Evolutionary conservation across 2,888 invertebrate genomes (phyloP).

Genomic region (Chaetogeoica ovagalla): DNA sequence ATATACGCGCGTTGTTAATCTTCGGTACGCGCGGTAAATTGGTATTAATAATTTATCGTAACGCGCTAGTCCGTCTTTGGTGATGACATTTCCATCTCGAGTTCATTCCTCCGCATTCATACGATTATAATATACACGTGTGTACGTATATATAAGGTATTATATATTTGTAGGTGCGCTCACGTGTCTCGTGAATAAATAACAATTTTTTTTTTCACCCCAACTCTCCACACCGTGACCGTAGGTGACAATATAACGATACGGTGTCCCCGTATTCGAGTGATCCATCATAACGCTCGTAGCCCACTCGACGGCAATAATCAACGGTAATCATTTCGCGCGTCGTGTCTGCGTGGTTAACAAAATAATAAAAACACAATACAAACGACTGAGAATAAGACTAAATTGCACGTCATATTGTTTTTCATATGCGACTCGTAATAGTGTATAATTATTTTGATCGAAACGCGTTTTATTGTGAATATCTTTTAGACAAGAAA

Average conservation of each 20-base stretch:
- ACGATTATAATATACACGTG: not conserved
- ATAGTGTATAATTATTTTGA: no score
- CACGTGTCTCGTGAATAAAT: conserved; percentile 43
- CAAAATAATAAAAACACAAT: not conserved
- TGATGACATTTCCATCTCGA: conserved; percentile 12
- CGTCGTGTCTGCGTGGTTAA: conserved; percentile 14
- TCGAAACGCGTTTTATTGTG: no score
- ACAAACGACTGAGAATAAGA: not conserved
- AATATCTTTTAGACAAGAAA: no score
- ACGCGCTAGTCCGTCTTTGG: not conserved
- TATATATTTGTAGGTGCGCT: no score
- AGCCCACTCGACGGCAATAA: conserved; percentile 6
- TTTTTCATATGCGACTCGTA: no score
- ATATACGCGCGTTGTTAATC: not conserved
- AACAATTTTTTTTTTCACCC: not conserved
- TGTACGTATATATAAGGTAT: not conserved
- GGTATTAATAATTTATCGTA: not conserved
- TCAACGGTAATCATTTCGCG: conserved; percentile 20
- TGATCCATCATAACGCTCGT: conserved; percentile 37
- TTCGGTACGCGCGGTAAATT: not conserved
- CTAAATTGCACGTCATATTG: no score
- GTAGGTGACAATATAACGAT: no score
- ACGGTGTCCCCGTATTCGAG: conserved; percentile 1
- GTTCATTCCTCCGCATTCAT: not conserved
- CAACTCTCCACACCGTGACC: no score